Conservation (phyloP, 1,140 invertebrate species). For the Heliconius congener region DNA sequence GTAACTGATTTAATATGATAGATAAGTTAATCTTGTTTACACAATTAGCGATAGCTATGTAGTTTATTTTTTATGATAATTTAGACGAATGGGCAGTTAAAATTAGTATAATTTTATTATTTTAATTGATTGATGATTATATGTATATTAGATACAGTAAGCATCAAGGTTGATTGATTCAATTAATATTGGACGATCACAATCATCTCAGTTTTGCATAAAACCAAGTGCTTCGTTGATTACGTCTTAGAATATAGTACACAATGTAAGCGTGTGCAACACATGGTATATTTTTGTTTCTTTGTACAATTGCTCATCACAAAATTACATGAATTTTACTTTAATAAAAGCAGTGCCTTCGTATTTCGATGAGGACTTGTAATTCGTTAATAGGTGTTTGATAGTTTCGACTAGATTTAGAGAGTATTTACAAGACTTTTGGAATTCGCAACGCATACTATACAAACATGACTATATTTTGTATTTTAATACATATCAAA, state of each 20-base stretch:
- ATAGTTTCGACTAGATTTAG: conserved; percentile 37
- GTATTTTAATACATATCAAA: conserved; percentile 53
- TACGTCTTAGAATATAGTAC: neutral
- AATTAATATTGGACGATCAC: conserved; percentile 10
- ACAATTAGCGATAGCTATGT: conserved; percentile 72
- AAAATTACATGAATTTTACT: conserved; percentile 45
- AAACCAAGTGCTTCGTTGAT: conserved; percentile 40
- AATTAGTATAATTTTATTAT: conserved; percentile 28
- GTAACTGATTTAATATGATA: conserved; percentile 67
- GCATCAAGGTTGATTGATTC: neutral
- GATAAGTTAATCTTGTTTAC: conserved; percentile 73
- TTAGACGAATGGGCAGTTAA: conserved; percentile 43
- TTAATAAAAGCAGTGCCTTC: conserved; percentile 71
- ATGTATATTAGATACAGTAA: conserved; percentile 32
- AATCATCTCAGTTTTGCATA: conserved; percentile 40
- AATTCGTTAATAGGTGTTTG: conserved; percentile 50
- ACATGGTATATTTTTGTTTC: conserved; percentile 12
- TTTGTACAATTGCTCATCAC: conserved; percentile 47
- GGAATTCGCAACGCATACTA: conserved; percentile 26
- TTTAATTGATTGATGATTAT: conserved; percentile 27
- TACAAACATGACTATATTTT: conserved; percentile 40
- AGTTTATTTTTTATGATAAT: conserved; percentile 58
- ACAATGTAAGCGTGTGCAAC: neutral
- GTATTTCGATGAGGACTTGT: conserved; percentile 47
- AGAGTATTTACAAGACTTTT: conserved; percentile 25